Evolutionary conservation across 2,888 invertebrate species (phyloP).

Genomic region (Vannuccia rotundouncinata): DNA sequence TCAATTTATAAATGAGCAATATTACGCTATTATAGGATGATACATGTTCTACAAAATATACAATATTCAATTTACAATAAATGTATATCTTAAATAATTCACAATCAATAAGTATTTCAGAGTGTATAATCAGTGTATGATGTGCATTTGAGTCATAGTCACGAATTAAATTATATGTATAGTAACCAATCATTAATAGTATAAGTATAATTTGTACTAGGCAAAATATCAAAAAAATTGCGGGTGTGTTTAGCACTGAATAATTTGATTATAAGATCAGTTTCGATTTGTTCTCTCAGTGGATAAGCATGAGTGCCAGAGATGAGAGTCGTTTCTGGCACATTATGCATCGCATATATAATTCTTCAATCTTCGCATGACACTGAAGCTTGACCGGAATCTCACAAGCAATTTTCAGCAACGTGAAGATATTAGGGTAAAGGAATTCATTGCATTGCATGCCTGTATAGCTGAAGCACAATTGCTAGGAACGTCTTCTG

Average conservation of each 20-base stretch:
- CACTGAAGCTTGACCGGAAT: conserved; percentile 31
- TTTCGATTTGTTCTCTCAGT: conserved; percentile 32
- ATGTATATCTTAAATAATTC: neutral
- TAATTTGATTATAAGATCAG: conserved; percentile 27
- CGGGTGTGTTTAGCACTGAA: conserved; percentile 24
- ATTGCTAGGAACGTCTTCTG: neutral
- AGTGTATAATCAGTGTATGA: conserved; percentile 6
- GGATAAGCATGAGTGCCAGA: conserved; percentile 35
- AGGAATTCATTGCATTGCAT: conserved; percentile 17
- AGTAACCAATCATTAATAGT: no score
- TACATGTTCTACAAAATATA: conserved; percentile 9
- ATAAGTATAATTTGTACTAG: no score
- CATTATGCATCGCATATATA: conserved; percentile 33
- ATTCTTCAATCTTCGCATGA: conserved; percentile 18
- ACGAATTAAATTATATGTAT: conserved; percentile 22
- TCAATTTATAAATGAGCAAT: neutral
- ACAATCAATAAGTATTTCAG: conserved; percentile 11
- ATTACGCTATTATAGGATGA: conserved; percentile 2
- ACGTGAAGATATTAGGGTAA: conserved; percentile 31
- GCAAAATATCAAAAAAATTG: no score
- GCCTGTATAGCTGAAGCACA: conserved; percentile 31
- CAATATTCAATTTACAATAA: conserved; percentile 18
- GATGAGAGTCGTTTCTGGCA: conserved; percentile 33
- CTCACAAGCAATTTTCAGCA: conserved; percentile 25
- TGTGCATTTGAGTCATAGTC: conserved; percentile 23